Conservation (phyloP, 2,888 invertebrate genomes). For the Apodemia zela region DNA sequence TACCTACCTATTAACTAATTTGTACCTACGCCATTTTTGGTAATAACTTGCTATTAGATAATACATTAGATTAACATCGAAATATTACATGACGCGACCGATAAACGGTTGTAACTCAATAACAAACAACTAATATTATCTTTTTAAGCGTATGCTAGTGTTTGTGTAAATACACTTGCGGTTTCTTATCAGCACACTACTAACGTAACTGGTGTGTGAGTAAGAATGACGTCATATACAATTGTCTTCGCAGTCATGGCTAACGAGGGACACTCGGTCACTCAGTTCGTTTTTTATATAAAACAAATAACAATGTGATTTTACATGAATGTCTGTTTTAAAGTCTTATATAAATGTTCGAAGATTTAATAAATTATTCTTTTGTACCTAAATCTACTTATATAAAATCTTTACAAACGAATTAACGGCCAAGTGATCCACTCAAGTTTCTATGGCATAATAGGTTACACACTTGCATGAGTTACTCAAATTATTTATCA, state of each 20-base stretch:
- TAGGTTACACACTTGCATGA: too few species aligned
- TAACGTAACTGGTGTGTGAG: slow-evolving; percentile 36
- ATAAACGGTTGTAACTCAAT: slow-evolving; percentile 37
- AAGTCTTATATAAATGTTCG: background rate
- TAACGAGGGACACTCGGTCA: slow-evolving; percentile 63
- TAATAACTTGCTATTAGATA: background rate
- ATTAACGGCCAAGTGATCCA: too few species aligned
- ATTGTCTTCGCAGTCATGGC: slow-evolving; percentile 75
- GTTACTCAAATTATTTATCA: too few species aligned
- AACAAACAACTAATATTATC: slow-evolving; percentile 47
- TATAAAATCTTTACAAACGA: too few species aligned
- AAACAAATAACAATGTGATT: slow-evolving; percentile 32
- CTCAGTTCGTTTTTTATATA: slow-evolving; percentile 40
- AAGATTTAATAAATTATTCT: background rate
- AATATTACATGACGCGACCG: slow-evolving; percentile 26
- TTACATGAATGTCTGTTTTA: background rate
- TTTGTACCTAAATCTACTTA: too few species aligned
- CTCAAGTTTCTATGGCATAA: too few species aligned
- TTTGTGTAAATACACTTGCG: slow-evolving; percentile 45
- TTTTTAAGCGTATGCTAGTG: slow-evolving; percentile 24
- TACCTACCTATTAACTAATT: too few species aligned
- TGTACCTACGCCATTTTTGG: background rate
- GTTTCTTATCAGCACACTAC: slow-evolving; percentile 50
- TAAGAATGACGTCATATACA: slow-evolving; percentile 66
- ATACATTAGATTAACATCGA: slow-evolving; percentile 24